Evolutionary conservation across 2,888 invertebrate species (phyloP).

Genomic region (Molanna angustata): DNA sequence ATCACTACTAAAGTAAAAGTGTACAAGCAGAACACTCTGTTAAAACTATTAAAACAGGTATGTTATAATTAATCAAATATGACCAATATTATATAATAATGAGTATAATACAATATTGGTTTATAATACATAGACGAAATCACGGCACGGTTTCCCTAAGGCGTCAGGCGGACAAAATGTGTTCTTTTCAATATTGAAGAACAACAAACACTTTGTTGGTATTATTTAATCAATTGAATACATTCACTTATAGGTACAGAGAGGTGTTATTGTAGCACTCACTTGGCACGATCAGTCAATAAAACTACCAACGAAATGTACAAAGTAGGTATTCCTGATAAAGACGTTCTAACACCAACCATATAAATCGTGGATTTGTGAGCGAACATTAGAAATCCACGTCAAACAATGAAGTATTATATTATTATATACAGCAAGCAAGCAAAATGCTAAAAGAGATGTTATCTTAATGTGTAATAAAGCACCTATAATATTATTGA

Average conservation of each 20-base stretch:
- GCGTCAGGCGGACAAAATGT: no score
- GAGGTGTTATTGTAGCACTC: neutral
- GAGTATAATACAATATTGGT: no score
- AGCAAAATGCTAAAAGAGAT: constrained; percentile 25
- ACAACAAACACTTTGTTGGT: neutral
- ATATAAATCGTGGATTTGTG: constrained; percentile 17
- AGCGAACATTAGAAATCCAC: constrained; percentile 15
- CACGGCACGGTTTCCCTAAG: no score
- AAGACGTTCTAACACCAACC: constrained; percentile 11
- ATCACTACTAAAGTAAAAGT: no score
- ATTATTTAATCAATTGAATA: constrained; percentile 3
- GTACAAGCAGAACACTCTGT: no score
- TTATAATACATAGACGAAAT: no score
- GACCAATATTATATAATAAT: no score
- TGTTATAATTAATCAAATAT: no score
- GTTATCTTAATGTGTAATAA: constrained; percentile 28
- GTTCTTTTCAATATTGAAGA: neutral
- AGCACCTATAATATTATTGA: constrained; percentile 23
- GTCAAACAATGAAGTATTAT: constrained; percentile 19
- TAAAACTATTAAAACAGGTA: no score
- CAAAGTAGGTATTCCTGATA: constrained; percentile 14
- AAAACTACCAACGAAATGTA: constrained; percentile 12
- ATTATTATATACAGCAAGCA: no score
- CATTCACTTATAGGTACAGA: neutral
- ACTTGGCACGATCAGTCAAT: constrained; percentile 16